Conservation (phyloP, 2,797 vertebrate species). For the Lates japonicus region DNA sequence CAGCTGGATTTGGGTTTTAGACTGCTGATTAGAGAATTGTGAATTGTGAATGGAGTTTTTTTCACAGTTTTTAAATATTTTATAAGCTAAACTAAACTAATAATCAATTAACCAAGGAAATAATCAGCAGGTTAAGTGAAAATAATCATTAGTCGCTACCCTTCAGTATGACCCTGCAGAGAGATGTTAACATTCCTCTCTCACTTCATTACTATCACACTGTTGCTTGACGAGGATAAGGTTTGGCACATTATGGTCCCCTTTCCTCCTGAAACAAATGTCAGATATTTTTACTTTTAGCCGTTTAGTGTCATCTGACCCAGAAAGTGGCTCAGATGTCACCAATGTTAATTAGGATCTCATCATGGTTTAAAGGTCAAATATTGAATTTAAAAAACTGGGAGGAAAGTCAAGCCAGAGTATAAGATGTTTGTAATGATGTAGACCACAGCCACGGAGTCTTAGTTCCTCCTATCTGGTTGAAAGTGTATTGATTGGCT, state of each 20-base stretch:
- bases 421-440: constrained; percentile 31
- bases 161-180: neutral
- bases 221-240: neutral
- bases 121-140: too few relatives aligned
- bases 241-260: neutral
- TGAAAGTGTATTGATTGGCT: constrained; percentile 47
- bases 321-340: neutral
- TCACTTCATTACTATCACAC: too few relatives aligned
- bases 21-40: neutral
- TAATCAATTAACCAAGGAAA: neutral
- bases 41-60: too few relatives aligned
- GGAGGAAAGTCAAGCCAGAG: neutral
- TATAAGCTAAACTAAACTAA: neutral
- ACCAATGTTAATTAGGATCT: constrained; percentile 35
- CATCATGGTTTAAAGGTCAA: constrained; percentile 42
- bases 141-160: too few relatives aligned
- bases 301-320: neutral
- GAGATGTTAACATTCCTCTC: too few relatives aligned
- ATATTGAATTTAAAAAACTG: constrained; percentile 12
- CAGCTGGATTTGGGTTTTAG: neutral
- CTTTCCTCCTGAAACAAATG: constrained; percentile 32
- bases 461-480: constrained; percentile 36
- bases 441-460: neutral
- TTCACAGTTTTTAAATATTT: too few relatives aligned
- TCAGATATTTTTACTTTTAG: neutral